Evolutionary conservation across 2,113 vertebrate genomes (phyloP).

Genomic region (Salvelinus namaycush): DNA sequence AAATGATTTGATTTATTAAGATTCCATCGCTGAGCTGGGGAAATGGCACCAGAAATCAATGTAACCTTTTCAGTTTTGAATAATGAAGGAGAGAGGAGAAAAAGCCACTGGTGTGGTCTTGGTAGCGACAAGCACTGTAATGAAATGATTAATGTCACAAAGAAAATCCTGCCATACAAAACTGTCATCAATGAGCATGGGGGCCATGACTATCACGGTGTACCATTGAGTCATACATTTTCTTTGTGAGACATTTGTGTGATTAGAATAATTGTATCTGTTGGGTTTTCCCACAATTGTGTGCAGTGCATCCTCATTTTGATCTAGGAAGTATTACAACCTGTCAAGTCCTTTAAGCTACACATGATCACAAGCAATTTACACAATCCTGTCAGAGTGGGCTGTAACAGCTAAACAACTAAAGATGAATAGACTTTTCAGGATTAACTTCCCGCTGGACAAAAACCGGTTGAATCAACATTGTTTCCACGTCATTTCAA

Average conservation of each 20-base stretch:
- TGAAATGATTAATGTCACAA: constrained; percentile 46
- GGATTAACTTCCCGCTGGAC: too few relatives aligned
- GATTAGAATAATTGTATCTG: not conserved
- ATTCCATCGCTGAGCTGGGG: constrained; percentile 28
- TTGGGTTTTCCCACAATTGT: too few relatives aligned
- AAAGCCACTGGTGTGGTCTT: constrained; percentile 5
- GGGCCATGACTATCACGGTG: too few relatives aligned
- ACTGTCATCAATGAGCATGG: not conserved
- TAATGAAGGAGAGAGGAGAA: constrained; percentile 32
- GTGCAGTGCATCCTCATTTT: too few relatives aligned
- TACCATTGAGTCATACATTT: not conserved
- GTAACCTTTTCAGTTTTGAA: constrained; percentile 53
- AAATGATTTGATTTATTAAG: constrained; percentile 44
- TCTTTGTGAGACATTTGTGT: not conserved
- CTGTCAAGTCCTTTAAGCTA: too few relatives aligned
- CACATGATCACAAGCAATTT: too few relatives aligned
- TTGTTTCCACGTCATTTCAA: too few relatives aligned
- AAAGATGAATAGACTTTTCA: too few relatives aligned
- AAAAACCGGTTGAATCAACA: too few relatives aligned
- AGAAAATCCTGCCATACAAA: not conserved
- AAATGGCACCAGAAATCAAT: constrained; percentile 44
- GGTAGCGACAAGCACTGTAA: constrained; percentile 25
- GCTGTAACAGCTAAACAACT: too few relatives aligned
- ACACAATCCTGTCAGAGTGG: too few relatives aligned
- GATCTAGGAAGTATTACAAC: too few relatives aligned